Conservation (phyloP, 2,888 invertebrate genomes). For the Creontiades dilutus region DNA sequence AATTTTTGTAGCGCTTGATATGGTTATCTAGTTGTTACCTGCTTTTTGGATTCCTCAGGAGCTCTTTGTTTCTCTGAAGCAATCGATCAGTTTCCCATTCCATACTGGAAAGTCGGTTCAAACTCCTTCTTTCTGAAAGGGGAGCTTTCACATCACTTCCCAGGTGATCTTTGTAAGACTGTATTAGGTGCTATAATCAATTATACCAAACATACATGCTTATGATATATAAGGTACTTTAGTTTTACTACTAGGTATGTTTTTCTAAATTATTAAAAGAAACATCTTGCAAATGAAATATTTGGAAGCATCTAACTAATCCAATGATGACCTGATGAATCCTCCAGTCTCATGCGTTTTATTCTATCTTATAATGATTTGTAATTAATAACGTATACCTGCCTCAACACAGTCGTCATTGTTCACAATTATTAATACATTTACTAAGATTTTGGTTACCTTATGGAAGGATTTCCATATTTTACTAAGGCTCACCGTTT, state of each 20-base stretch:
- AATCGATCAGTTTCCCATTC: constrained; percentile 75
- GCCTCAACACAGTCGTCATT: constrained; percentile 19
- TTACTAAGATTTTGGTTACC: not conserved
- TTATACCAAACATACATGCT: not conserved
- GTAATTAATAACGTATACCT: not conserved
- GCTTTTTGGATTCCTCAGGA: constrained; percentile 75
- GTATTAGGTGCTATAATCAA: constrained; percentile 71
- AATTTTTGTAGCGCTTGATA: too few species aligned
- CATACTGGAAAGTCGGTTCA: constrained; percentile 74
- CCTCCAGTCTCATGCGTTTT: too few species aligned
- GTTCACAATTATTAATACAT: not conserved
- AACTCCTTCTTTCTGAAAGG: constrained; percentile 74
- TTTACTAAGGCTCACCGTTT: too few species aligned
- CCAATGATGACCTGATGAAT: too few species aligned
- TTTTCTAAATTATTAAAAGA: too few species aligned
- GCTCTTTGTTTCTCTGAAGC: constrained; percentile 75
- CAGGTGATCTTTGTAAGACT: constrained; percentile 75
- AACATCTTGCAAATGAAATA: too few species aligned
- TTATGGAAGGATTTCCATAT: too few species aligned
- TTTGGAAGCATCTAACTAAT: too few species aligned
- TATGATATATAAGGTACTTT: not conserved
- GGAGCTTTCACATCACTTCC: constrained; percentile 75
- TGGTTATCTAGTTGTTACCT: constrained; percentile 70
- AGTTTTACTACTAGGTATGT: not conserved
- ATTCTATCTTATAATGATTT: too few species aligned